Percentiles rank a stretch among this genome's conserved stretches.
Evolutionary conservation across 2,888 invertebrate genomes (phyloP).

Genomic region (Gryllus longicercus): DNA sequence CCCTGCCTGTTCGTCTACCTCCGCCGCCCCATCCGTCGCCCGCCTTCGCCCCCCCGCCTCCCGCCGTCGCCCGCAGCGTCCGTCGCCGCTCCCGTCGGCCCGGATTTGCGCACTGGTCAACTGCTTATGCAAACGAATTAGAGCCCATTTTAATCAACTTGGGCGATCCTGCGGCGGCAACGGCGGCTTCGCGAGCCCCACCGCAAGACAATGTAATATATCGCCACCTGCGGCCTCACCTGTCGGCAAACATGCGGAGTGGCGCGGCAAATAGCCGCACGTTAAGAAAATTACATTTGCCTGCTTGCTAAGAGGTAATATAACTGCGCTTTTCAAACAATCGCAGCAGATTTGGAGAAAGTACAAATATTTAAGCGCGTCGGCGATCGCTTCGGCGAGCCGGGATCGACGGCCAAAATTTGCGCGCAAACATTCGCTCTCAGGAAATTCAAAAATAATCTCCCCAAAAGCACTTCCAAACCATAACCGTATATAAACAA

Average conservation of each 20-base stretch:
- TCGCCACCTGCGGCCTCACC: too few species aligned
- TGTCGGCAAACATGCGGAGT: slow-evolving; percentile 17
- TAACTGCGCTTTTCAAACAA: slow-evolving; percentile 17
- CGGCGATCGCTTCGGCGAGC: slow-evolving; percentile 17
- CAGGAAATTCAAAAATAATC: slow-evolving; percentile 17
- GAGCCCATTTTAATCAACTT: not conserved
- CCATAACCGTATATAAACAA: not conserved
- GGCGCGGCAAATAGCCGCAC: slow-evolving; percentile 17
- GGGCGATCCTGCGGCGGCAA: not conserved
- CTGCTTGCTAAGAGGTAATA: slow-evolving; percentile 17
- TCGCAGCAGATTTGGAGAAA: slow-evolving; percentile 17
- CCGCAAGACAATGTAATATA: slow-evolving; percentile 9
- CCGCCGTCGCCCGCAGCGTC: not conserved
- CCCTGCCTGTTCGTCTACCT: too few species aligned
- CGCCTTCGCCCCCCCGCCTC: not conserved
- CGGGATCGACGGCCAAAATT: not conserved
- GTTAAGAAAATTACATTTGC: slow-evolving; percentile 17
- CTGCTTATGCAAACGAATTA: slow-evolving; percentile 25
- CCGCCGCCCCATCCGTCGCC: not conserved
- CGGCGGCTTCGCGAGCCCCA: not conserved
- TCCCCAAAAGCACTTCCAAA: not conserved
- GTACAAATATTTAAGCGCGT: slow-evolving; percentile 17
- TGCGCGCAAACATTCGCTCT: slow-evolving; percentile 5
- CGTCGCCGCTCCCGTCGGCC: slow-evolving; percentile 17
- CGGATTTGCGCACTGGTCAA: slow-evolving; percentile 23